A percentile compares a stretch with the other conserved stretches of the same genome.
phyloP scores from a whole-genome alignment of 2,888 invertebrate genomes.

The Meteorus colon region DNA sequence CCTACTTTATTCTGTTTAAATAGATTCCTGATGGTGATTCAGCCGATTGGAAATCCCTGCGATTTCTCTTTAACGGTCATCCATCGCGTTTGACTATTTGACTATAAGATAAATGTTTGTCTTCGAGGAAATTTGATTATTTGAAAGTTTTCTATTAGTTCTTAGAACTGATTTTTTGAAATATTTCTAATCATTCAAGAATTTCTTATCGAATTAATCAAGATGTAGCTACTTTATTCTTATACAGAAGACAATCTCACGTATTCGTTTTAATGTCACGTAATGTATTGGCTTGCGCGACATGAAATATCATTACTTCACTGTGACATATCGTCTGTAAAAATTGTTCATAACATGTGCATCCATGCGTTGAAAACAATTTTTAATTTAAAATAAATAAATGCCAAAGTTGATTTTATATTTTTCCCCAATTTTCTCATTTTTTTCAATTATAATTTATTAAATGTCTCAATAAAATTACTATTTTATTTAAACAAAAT shows the following conservation, averaged over 20 bases:
- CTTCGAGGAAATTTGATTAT: background rate
- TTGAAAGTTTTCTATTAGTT: background rate
- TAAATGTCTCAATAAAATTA: no score
- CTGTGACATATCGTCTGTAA: background rate
- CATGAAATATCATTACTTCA: background rate
- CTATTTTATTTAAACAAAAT: no score
- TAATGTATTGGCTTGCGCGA: constrained; percentile 7
- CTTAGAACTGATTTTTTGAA: background rate
- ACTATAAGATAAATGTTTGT: background rate
- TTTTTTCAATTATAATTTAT: no score
- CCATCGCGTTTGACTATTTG: background rate
- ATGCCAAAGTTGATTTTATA: no score
- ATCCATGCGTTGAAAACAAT: no score
- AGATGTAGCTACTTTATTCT: background rate
- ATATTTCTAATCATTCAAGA: background rate
- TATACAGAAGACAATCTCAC: constrained; percentile 11
- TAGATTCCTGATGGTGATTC: background rate
- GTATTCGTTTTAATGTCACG: constrained; percentile 21
- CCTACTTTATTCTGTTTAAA: background rate
- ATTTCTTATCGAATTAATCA: background rate
- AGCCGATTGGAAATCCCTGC: constrained; percentile 4
- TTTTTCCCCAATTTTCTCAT: no score
- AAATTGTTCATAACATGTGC: background rate
- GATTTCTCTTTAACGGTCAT: background rate
- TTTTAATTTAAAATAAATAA: no score